Evolutionary conservation across 2,113 vertebrate genomes (phyloP).

Genomic region (Gasterosteus nipponicus): DNA sequence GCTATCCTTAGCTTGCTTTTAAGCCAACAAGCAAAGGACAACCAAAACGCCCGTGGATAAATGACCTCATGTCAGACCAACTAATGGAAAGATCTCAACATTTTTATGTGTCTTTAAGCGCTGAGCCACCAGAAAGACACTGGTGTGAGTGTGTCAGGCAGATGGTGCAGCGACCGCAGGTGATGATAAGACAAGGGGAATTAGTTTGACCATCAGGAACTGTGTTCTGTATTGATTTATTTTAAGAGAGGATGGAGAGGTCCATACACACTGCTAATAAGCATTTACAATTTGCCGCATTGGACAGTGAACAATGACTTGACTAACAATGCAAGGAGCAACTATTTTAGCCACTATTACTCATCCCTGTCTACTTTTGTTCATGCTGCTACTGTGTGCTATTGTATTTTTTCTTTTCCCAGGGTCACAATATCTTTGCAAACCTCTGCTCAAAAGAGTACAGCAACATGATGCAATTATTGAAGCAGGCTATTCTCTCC

Average conservation of each 20-base stretch:
- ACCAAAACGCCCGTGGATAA: neutral
- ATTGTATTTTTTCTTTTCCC: slow-evolving; percentile 47
- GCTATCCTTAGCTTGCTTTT: neutral
- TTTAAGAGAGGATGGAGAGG: slow-evolving; percentile 52
- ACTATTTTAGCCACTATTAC: slow-evolving; percentile 34
- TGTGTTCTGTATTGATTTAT: slow-evolving; percentile 63
- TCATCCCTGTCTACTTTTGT: slow-evolving; percentile 23
- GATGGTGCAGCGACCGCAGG: neutral
- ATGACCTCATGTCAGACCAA: neutral
- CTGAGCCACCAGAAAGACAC: neutral
- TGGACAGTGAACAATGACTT: slow-evolving; percentile 71
- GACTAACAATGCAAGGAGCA: slow-evolving; percentile 38
- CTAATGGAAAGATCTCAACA: neutral
- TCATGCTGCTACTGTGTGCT: neutral
- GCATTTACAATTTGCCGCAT: slow-evolving; percentile 57
- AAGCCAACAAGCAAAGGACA: slow-evolving; percentile 2
- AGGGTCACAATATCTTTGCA: slow-evolving; percentile 87
- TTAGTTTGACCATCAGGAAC: slow-evolving; percentile 54
- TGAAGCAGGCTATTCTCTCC: slow-evolving; percentile 85
- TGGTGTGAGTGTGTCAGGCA: slow-evolving; percentile 2
- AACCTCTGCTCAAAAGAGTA: slow-evolving; percentile 85
- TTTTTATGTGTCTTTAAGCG: neutral
- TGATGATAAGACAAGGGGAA: slow-evolving; percentile 11
- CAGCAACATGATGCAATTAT: slow-evolving; percentile 86
- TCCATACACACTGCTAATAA: slow-evolving; percentile 67